These are phyloP conservation scores for Orbicella faveolata DNA, from an alignment of 64 coral and sea anemone genomes.

Conservation along the genomic window DNA sequence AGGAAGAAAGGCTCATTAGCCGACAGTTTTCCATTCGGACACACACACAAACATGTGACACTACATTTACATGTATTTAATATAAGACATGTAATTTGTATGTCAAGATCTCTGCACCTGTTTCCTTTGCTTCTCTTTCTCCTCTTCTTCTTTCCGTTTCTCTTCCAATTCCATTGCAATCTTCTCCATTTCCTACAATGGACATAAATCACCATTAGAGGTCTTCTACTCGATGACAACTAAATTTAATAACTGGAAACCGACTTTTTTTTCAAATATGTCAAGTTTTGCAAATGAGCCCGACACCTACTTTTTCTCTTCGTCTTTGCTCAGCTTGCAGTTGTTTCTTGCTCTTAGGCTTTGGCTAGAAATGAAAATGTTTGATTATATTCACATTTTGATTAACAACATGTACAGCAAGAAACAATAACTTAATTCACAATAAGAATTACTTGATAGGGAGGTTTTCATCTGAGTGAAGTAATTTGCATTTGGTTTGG, in stretches of 20 bases:
- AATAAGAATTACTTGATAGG: too few species aligned
- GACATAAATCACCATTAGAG: not conserved
- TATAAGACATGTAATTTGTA: not conserved
- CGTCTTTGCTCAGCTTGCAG: slow-evolving; percentile 93
- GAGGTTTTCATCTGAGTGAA: too few species aligned
- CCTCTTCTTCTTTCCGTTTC: slow-evolving; percentile 96
- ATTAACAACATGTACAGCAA: too few species aligned
- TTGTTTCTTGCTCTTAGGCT: slow-evolving; percentile 98
- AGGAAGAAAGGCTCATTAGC: too few species aligned
- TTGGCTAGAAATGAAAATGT: slow-evolving; percentile 61
- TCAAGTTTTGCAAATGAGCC: not conserved
- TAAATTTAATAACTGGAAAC: too few species aligned
- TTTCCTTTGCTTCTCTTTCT: slow-evolving; percentile 94
- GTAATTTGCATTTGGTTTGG: too few species aligned
- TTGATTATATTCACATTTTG: not conserved
- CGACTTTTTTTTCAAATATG: not conserved
- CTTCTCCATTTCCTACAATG: slow-evolving; percentile 92
- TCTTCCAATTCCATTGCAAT: slow-evolving; percentile 96
- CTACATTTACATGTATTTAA: not conserved
- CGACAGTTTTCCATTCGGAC: too few species aligned
- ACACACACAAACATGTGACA: not conserved
- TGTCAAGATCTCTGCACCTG: slow-evolving; percentile 46
- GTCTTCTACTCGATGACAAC: not conserved
- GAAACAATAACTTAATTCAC: not conserved
- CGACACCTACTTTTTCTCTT: slow-evolving; percentile 69